These are phyloP conservation scores for Meloe dianella DNA, from an alignment of 2,888 invertebrate species.

Conservation along the genomic window DNA sequence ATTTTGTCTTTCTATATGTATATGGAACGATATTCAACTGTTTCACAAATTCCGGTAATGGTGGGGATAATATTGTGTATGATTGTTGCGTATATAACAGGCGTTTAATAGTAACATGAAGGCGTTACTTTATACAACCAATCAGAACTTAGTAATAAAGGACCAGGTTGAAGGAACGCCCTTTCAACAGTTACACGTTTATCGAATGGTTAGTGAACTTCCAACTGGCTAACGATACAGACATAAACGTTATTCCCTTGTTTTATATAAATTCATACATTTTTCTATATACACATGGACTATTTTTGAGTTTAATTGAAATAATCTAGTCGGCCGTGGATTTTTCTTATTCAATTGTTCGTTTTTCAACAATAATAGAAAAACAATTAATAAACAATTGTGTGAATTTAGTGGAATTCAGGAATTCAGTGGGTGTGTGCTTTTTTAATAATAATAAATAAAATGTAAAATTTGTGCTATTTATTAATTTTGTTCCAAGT, in stretches of 20 bases:
- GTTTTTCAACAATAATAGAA: too few species aligned
- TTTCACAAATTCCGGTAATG: not conserved
- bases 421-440: not conserved
- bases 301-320: not conserved
- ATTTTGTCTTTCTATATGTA: too few species aligned
- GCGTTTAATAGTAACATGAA: constrained; percentile 8
- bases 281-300: constrained; percentile 36
- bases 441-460: not conserved
- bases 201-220: constrained; percentile 51
- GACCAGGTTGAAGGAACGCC: constrained; percentile 35
- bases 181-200: constrained; percentile 39
- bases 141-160: constrained; percentile 33
- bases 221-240: constrained; percentile 45
- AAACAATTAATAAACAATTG: not conserved
- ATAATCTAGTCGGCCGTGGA: not conserved
- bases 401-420: not conserved
- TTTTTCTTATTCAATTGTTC: not conserved
- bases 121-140: constrained; percentile 48
- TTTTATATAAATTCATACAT: constrained; percentile 9
- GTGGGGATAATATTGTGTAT: not conserved
- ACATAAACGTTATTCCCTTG: constrained; percentile 28
- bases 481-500: not conserved
- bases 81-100: not conserved
- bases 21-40: not conserved
- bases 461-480: not conserved